phyloP scores from a whole-genome alignment of 2,113 vertebrate genomes.

The Chunga burmeisteri region DNA sequence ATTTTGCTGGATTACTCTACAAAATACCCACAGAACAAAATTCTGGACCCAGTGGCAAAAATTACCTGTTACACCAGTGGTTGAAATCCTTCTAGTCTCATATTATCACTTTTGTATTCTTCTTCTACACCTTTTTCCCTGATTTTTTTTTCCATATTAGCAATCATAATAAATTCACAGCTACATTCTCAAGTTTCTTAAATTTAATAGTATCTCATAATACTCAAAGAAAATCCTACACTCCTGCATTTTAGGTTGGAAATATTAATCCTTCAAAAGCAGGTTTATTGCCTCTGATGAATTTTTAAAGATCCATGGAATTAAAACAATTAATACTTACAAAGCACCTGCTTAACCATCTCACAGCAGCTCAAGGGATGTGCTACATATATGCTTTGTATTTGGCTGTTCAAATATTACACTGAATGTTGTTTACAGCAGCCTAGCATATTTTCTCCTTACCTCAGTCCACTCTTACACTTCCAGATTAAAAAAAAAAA shows the following conservation, averaged over 20 bases:
- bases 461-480: not conserved
- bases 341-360: not conserved
- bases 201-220: not conserved
- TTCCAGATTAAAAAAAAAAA: not conserved
- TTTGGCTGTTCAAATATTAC: not conserved
- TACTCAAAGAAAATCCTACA: not conserved
- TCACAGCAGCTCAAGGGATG: not conserved
- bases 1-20: not conserved
- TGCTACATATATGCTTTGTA: not conserved
- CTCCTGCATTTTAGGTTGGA: not conserved
- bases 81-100: not conserved
- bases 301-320: not conserved
- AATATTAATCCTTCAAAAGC: not conserved
- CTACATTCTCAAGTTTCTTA: not conserved
- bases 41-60: not conserved
- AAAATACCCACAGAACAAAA: not conserved
- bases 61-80: not conserved
- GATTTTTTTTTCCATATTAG: not conserved
- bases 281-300: not conserved
- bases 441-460: not conserved
- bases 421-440: not conserved
- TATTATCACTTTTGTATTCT: not conserved
- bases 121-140: not conserved
- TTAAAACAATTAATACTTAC: not conserved
- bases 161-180: not conserved